Evolutionary conservation across 2,888 invertebrate genomes (phyloP), one percentile per base, ranked within the genome.

Genomic region (Chydorus sphaericus): DNA sequence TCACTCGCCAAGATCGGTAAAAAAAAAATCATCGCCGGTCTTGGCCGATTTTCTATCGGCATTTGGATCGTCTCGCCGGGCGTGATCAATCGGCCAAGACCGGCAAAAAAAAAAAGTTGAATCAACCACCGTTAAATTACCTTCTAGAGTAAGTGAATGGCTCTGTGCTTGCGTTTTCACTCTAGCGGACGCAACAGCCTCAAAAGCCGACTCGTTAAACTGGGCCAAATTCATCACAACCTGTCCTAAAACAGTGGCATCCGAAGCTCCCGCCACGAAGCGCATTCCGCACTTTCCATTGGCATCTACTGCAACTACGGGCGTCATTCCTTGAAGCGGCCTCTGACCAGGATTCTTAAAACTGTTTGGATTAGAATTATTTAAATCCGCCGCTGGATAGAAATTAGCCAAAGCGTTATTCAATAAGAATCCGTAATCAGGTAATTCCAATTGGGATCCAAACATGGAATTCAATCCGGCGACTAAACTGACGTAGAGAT

Each of bases 401-500:
- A 59, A 56, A 54, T 57, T 58, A 36, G 57, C 56, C 54, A 64
- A 39, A n/a, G 62, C 65, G 60, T 70, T 68, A 61, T 79, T 78
- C 55, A 77, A 61, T 11, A 77, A 66, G 62, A 77, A 78, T 18
- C 78, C 79, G n/a, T n/a, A n/a, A 51, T 70, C 70, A 1, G 66
- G 62, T 2, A 74, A 73, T 64, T 75, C 66, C 58, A 74, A 66
- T 56, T 71, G 68, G 4, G 74, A 71, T 36, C 78, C 78, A 60
- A 78, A 72, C 52, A 73, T 67, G 29, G 70, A 66, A 62, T 74
- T 75, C 63, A 79, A 68, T 38, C 80, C 79, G 31, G 79, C 79
- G 61, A 48, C 64, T n/a, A n/a, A n/a, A n/a, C n/a, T n/a, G 44
- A 80, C 77, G 70, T 83, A 83, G 44, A 77, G 74, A 65, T 83